Base-by-base conservation (phyloP, 2,888 invertebrate species). In the Drosophila robusta region DNA sequence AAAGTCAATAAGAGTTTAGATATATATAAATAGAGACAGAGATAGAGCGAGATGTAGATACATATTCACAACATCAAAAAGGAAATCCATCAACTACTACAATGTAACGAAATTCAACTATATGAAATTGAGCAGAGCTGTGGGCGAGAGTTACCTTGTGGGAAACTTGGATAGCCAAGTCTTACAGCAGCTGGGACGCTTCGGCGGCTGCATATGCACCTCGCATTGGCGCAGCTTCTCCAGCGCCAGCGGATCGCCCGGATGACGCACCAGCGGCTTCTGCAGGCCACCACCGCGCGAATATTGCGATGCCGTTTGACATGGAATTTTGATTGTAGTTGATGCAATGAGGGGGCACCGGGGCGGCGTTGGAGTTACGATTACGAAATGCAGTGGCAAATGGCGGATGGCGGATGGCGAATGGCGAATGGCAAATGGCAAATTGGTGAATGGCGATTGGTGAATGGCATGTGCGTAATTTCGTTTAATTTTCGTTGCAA, bases 161-260 rank as follows among this genome's bases (percentile, higher is more conserved):
- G 98, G 98, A 94, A 98, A 98, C 94, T 98, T 98, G 93, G 97
- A 96, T 93, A 97, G 95, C 97, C 98, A 98, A 90, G 96, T 95
- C 91, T 96, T 95, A 94, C 98, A 98, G 94, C 97, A 97, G 94
- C 96, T 96, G 93, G 96, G 96, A 92, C 96, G 94, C 87, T 92
- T 92, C 78, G 95, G 95, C 81, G 95, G 94, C 93, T 95, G 95
- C 95, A 97, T 96, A 93, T 97, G 98, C 86, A 98, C 95, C 93
- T 97, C 97, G 93, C 97, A 97, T 92, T 97, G 97, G 86, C 96
- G 95, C 93, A 96, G 95, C 94, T 97, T 97, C 92, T 96, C 96
- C 92, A 95, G 92, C 87, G 95, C 94, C 93, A 96, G 93, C 90
- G 95, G 94, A 92, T 95, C 96, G 90, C 95, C 96, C 90, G 95